These are phyloP conservation scores for Emydocephalus ijimae DNA, from an alignment of 2,113 vertebrate species.

Conservation along the genomic window DNA sequence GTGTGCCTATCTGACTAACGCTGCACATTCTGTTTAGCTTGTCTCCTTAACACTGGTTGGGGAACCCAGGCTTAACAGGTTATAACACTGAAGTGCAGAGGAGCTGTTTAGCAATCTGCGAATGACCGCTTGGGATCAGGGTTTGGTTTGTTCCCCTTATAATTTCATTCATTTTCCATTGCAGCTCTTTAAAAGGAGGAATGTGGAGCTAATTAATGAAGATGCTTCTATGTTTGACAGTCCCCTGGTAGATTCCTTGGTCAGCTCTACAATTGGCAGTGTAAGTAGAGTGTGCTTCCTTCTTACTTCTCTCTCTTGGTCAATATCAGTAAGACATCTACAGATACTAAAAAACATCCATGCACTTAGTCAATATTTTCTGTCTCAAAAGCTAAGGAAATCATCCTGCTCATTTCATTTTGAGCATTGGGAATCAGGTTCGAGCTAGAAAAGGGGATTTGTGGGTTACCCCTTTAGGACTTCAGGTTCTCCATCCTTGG, in stretches of 20 bases:
- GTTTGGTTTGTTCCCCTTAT: not conserved
- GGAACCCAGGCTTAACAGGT: too few relatives aligned
- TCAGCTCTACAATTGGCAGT: constrained; percentile 77
- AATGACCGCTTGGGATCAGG: not conserved
- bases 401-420: not conserved
- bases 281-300: constrained; percentile 62
- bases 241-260: constrained; percentile 85
- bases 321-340: not conserved
- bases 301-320: not conserved
- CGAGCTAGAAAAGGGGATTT: not conserved
- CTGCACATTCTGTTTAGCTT: too few relatives aligned
- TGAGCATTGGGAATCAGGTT: not conserved
- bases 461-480: not conserved
- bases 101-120: not conserved
- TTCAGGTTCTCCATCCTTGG: not conserved
- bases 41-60: too few relatives aligned
- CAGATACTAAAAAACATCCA: not conserved
- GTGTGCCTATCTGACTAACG: too few relatives aligned
- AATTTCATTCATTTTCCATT: constrained; percentile 14
- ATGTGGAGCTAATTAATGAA: constrained; percentile 90
- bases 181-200: constrained; percentile 97
- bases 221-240: constrained; percentile 89
- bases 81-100: not conserved
- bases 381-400: not conserved
- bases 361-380: not conserved